phyloP scores from a whole-genome alignment of 1,140 invertebrate genomes.

The Drosophila navojoa region DNA sequence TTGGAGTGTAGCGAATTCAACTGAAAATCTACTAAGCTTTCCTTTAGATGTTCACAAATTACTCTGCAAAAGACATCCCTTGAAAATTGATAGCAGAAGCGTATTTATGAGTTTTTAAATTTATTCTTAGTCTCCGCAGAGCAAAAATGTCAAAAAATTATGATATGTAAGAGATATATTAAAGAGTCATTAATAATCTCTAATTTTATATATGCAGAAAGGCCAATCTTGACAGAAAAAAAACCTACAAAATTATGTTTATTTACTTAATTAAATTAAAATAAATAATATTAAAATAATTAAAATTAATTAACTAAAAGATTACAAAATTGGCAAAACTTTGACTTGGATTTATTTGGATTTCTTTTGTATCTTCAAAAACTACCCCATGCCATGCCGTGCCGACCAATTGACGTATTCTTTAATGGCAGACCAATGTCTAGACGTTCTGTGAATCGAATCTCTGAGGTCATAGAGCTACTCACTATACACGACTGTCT shows the following conservation, averaged over 20 bases:
- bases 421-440: conserved; percentile 70
- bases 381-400: conserved; percentile 37
- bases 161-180: too few species aligned
- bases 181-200: too few species aligned
- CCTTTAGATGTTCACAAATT: too few species aligned
- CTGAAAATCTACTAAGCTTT: too few species aligned
- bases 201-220: neutral
- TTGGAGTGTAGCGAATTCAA: too few species aligned
- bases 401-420: conserved; percentile 71
- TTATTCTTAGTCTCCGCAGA: neutral
- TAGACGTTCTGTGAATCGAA: conserved; percentile 59
- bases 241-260: too few species aligned
- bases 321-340: conserved; percentile 47
- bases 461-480: conserved; percentile 71
- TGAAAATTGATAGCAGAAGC: neutral
- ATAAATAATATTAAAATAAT: neutral
- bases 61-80: too few species aligned
- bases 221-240: too few species aligned
- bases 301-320: conserved; percentile 3
- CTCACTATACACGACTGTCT: conserved; percentile 34
- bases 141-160: neutral
- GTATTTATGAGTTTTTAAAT: neutral
- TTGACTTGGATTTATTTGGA: conserved; percentile 17
- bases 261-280: too few species aligned
- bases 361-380: conserved; percentile 3